These are phyloP conservation scores for Maconellicoccus hirsutus DNA, from an alignment of 1,140 invertebrate species.

Conservation along the genomic window DNA sequence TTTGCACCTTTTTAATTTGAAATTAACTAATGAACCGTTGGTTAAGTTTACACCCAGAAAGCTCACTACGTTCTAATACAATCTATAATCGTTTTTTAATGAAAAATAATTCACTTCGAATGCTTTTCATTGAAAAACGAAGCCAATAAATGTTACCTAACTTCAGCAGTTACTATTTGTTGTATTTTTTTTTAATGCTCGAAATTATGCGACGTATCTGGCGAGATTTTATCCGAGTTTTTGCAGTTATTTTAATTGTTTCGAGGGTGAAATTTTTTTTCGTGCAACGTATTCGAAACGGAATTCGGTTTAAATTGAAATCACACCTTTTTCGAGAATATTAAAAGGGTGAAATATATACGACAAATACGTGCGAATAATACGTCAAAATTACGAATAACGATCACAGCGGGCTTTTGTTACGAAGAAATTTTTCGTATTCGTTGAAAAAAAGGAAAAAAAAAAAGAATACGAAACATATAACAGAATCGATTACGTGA, in stretches of 20 bases:
- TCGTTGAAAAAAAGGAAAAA: background rate
- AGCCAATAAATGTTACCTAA: too few relatives aligned
- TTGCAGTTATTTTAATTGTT: too few relatives aligned
- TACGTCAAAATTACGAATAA: too few relatives aligned
- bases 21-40: slow-evolving; percentile 9
- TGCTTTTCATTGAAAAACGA: background rate
- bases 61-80: background rate
- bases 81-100: background rate
- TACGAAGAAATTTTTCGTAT: background rate
- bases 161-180: too few relatives aligned
- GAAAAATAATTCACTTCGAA: background rate
- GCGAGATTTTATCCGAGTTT: too few relatives aligned
- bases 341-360: background rate
- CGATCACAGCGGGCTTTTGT: too few relatives aligned
- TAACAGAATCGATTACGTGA: background rate
- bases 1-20: background rate
- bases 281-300: too few relatives aligned
- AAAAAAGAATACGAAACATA: background rate
- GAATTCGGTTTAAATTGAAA: background rate
- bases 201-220: too few relatives aligned
- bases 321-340: background rate
- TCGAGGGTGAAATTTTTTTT: too few relatives aligned
- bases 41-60: background rate
- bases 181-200: too few relatives aligned
- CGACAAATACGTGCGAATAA: background rate